Percentiles rank a stretch among this genome's conserved stretches.
phyloP scores from a whole-genome alignment of 2,113 vertebrate genomes.

The Oxygymnocypris stewartii region DNA sequence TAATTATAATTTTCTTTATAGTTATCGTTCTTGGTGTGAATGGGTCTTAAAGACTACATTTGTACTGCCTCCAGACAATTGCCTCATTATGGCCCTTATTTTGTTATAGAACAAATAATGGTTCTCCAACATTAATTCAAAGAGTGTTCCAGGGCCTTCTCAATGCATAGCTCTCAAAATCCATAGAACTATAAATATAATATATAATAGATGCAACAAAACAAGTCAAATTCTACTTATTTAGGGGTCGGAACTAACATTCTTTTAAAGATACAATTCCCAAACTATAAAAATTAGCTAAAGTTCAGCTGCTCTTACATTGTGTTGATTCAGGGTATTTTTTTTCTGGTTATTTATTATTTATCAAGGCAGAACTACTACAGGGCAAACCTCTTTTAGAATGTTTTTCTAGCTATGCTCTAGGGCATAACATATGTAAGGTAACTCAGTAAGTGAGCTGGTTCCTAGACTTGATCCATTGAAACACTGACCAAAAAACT shows the following conservation, averaged over 20 bases:
- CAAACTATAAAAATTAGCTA: background rate
- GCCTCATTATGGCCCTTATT: background rate
- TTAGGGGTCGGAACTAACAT: background rate
- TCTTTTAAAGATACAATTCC: background rate
- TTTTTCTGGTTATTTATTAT: slow-evolving; percentile 3
- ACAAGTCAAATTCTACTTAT: background rate
- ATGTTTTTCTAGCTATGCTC: background rate
- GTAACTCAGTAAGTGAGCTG: background rate
- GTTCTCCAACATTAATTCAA: background rate
- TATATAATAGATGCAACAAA: background rate
- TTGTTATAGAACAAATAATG: background rate
- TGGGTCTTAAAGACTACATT: background rate
- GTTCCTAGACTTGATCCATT: background rate
- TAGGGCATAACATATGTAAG: background rate
- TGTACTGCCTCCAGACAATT: background rate
- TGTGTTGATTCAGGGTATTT: slow-evolving; percentile 7
- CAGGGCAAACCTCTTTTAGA: background rate
- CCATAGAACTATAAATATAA: background rate
- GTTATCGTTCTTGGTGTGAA: background rate
- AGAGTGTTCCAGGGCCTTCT: background rate
- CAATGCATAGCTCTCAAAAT: background rate
- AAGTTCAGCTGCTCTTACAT: background rate
- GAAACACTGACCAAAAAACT: background rate
- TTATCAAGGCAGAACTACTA: background rate
- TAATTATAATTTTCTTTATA: background rate